Evolutionary conservation across 2,888 invertebrate species (phyloP).

Genomic region (Scelioninae gen. 1): DNA sequence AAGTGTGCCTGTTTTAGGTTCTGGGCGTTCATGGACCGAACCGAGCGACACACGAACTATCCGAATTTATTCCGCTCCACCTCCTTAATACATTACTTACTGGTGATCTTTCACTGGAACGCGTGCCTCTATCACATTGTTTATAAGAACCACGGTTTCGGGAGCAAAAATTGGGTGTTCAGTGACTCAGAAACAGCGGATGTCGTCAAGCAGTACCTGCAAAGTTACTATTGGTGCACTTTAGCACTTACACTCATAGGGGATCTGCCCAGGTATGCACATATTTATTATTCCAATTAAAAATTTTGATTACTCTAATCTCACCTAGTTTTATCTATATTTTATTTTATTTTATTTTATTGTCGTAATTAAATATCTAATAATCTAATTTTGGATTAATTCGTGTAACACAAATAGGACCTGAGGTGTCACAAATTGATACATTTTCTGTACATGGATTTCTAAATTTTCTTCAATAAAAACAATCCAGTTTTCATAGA

Average conservation of each 20-base stretch:
- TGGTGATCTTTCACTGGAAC: slow-evolving; percentile 99
- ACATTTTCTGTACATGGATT: too few relatives aligned
- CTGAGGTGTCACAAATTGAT: too few relatives aligned
- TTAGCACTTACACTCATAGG: slow-evolving; percentile 98
- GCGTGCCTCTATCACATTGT: slow-evolving; percentile 99
- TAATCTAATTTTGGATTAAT: too few relatives aligned
- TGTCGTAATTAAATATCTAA: too few relatives aligned
- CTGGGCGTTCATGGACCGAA: slow-evolving; percentile 99
- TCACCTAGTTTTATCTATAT: too few relatives aligned
- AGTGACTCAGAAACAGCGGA: slow-evolving; percentile 93
- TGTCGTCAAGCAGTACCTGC: slow-evolving; percentile 97
- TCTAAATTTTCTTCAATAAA: too few relatives aligned
- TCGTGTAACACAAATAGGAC: too few relatives aligned
- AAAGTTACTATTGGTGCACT: slow-evolving; percentile 99
- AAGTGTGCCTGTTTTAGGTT: slow-evolving; percentile 87
- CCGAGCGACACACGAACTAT: slow-evolving; percentile 99
- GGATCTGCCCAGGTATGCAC: slow-evolving; percentile 83
- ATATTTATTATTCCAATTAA: too few relatives aligned
- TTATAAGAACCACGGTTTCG: slow-evolving; percentile 97
- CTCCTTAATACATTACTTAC: slow-evolving; percentile 96
- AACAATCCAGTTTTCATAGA: too few relatives aligned
- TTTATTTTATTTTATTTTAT: too few relatives aligned
- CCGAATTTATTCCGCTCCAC: slow-evolving; percentile 97
- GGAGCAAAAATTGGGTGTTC: slow-evolving; percentile 96
- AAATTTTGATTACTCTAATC: too few relatives aligned